Base-by-base conservation (phyloP, 1,140 invertebrate genomes). In the Homalodisca vitripennis region DNA sequence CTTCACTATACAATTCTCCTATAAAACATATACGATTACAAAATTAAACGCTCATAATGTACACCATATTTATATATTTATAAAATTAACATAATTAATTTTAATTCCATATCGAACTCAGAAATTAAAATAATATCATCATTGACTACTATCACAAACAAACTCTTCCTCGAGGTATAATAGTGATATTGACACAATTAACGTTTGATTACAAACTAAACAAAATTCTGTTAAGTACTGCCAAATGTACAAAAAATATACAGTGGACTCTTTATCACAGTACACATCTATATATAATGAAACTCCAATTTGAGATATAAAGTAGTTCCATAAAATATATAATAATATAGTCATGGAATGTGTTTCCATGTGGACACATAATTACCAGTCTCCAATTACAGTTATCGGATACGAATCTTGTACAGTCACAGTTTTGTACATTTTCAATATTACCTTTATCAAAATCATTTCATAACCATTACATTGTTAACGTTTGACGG, bases 251-350 rank as follows among this genome's bases (percentile, higher is more conserved):
- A 66, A 66, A 46, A 66, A 66, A 46, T 46, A 66, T 46, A 66
- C 63, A 66, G 32, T 64, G 62, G 63, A 66, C 46, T 66, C 41
- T 66, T 66, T 66, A 66, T 66, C 63, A 66, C 63, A 66, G 63
- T 66, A 66, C 63, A 66, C 63, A 66, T 66, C 22, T 47, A 66
- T 60, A 60, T 26, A 26, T 46, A 64, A 29, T 62, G 13, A 66
- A 66, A 66, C 24, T 47, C 24, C 55, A 27, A 41, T n/a, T 60
- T 29, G 22, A 2, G 14, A 60, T 26, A 60, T 29, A 60, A 26
- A 1, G 22, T 60, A n/a, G n/a, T n/a, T n/a, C 27, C 22, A 17
- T 24, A 3, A 55, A 64, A 34, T 62, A 64, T 64, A 46, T 26
- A 47, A 47, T 34, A 24, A 24, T 66, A 46, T 27, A 41, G 22